Conservation (phyloP, 2,888 invertebrate genomes). For the Ptilodon capucinus region DNA sequence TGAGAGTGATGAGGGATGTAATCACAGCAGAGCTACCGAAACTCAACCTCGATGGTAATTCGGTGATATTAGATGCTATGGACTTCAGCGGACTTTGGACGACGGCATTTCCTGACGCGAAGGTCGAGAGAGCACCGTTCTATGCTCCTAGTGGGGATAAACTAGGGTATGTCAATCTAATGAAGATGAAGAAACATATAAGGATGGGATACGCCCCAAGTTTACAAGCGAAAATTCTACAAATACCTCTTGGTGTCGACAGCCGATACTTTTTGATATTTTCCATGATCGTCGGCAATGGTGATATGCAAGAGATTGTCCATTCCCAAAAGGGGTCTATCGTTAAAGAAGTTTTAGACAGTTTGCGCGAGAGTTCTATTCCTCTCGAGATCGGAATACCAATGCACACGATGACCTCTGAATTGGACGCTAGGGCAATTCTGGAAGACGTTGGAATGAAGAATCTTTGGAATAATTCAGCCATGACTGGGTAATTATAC, state of each 20-base stretch:
- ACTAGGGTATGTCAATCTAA: conserved; percentile 11
- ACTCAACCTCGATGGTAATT: conserved; percentile 15
- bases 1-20: conserved; percentile 11
- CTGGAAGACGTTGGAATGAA: conserved; percentile 6
- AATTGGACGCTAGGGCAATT: conserved; percentile 3
- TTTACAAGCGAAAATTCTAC: conserved; percentile 6
- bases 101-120: conserved; percentile 8
- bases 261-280: conserved; percentile 13
- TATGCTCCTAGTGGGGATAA: neutral
- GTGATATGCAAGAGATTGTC: neutral
- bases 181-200: conserved; percentile 6
- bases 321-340: neutral
- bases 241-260: conserved; percentile 10
- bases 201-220: conserved; percentile 1
- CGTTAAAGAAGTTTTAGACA: conserved; percentile 4
- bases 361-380: conserved; percentile 3
- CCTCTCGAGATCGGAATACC: conserved; percentile 20
- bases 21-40: conserved; percentile 2
- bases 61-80: conserved; percentile 8
- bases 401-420: conserved; percentile 6
- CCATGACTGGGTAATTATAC: conserved; percentile 10
- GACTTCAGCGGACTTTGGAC: conserved; percentile 16
- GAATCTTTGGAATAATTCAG: conserved; percentile 7
- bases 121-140: conserved; percentile 6
- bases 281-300: neutral